These are phyloP conservation scores for Leucophenga montana DNA, from an alignment of 2,888 invertebrate genomes.

Conservation along the genomic window DNA sequence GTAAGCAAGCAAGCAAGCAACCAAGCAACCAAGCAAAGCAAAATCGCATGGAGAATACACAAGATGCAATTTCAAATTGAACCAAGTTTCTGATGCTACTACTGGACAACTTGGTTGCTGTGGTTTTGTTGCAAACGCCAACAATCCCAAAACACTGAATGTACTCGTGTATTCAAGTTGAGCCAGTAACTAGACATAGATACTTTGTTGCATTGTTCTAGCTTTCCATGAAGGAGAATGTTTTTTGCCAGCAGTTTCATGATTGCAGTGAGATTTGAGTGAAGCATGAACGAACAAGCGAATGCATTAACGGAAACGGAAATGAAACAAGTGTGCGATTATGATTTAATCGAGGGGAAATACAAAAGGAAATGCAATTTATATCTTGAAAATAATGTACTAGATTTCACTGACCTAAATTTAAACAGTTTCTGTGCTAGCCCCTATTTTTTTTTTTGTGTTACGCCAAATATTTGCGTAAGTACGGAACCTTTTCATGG, in stretches of 20 bases:
- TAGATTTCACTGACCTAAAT: not conserved
- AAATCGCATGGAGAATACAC: too few relatives aligned
- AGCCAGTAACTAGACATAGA: not conserved
- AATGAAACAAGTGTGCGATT: slow-evolving; percentile 1
- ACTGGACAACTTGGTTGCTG: not conserved
- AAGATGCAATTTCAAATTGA: not conserved
- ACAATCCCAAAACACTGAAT: too few relatives aligned
- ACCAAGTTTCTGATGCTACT: not conserved
- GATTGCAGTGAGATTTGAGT: too few relatives aligned
- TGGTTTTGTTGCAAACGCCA: not conserved
- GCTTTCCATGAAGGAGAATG: too few relatives aligned
- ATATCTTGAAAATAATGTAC: too few relatives aligned
- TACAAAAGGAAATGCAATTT: not conserved
- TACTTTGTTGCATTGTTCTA: not conserved
- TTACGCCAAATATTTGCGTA: not conserved
- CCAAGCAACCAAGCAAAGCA: too few relatives aligned
- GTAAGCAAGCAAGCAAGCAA: too few relatives aligned
- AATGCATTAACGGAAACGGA: slow-evolving; percentile 16
- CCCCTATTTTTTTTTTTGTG: not conserved
- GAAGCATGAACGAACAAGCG: not conserved
- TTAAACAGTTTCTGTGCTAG: not conserved
- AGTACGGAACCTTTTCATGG: not conserved
- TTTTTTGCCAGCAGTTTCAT: not conserved
- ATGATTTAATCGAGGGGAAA: not conserved
- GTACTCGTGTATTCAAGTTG: too few relatives aligned